A percentile compares a stretch with the other conserved stretches of the same genome.
phyloP scores from a whole-genome alignment of 2,888 invertebrate species.

The Salticus scenicus region DNA sequence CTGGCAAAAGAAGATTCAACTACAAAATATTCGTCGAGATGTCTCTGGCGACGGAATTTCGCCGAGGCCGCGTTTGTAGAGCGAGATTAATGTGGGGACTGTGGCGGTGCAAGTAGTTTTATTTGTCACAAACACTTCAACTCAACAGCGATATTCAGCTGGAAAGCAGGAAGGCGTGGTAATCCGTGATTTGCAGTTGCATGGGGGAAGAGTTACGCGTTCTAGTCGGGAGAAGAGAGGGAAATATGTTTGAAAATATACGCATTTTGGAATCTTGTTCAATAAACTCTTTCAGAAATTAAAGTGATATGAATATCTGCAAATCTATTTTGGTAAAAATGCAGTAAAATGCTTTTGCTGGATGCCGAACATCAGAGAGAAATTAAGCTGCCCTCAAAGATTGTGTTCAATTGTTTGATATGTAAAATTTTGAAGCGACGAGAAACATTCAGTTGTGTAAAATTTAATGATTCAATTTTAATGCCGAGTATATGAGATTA shows the following conservation, averaged over 20 bases:
- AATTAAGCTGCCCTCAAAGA: background rate
- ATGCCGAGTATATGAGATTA: too few relatives aligned
- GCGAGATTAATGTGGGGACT: slow-evolving; percentile 50
- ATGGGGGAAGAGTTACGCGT: slow-evolving; percentile 1
- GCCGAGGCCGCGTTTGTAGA: slow-evolving; percentile 24
- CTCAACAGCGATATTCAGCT: slow-evolving; percentile 24
- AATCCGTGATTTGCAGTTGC: slow-evolving; percentile 18
- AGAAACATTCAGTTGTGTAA: too few relatives aligned
- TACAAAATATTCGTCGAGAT: slow-evolving; percentile 53
- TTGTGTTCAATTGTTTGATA: background rate
- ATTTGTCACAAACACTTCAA: slow-evolving; percentile 49
- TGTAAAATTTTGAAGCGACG: too few relatives aligned
- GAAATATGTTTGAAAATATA: background rate
- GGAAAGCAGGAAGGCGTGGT: slow-evolving; percentile 10
- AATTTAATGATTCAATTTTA: too few relatives aligned
- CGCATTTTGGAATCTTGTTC: slow-evolving; percentile 2
- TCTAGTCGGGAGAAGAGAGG: background rate
- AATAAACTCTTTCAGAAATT: slow-evolving; percentile 9
- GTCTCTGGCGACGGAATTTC: slow-evolving; percentile 10
- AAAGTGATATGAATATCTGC: slow-evolving; percentile 3
- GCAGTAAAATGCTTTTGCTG: background rate
- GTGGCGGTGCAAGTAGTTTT: slow-evolving; percentile 52
- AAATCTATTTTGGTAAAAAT: background rate
- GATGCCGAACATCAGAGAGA: background rate
- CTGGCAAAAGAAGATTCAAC: slow-evolving; percentile 41